phyloP scores from a whole-genome alignment of 1,140 invertebrate genomes.

The Harlomillsia oculata region DNA sequence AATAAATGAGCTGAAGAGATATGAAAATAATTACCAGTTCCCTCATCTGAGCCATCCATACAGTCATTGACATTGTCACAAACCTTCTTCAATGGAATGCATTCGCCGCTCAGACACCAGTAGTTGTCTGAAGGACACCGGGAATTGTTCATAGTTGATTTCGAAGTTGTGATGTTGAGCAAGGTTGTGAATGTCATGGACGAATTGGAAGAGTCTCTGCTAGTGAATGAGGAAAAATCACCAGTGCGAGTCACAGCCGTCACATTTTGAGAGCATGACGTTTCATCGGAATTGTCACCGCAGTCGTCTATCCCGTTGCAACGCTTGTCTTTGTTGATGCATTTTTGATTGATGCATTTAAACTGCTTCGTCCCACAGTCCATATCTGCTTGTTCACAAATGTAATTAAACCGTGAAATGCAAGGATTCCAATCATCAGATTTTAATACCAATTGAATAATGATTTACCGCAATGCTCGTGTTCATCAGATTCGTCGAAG shows the following conservation, averaged over 20 bases:
- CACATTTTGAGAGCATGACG: not conserved
- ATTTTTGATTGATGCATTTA: constrained; percentile 14
- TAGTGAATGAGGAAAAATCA: not conserved
- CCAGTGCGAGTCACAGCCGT: not conserved
- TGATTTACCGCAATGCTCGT: constrained; percentile 25
- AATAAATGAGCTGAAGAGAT: too few species aligned
- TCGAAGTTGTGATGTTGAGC: not conserved
- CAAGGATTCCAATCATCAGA: too few species aligned
- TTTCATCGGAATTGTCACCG: constrained; percentile 39
- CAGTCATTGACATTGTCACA: constrained; percentile 55
- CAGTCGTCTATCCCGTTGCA: constrained; percentile 38
- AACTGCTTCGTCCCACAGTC: constrained; percentile 49
- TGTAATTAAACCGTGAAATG: not conserved
- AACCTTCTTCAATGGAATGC: constrained; percentile 49
- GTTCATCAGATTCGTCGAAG: constrained; percentile 69
- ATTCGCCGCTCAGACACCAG: constrained; percentile 39
- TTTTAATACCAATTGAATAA: not conserved
- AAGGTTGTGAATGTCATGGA: not conserved
- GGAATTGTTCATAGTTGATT: not conserved
- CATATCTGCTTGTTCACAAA: not conserved
- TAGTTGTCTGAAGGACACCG: constrained; percentile 2
- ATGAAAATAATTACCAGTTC: constrained; percentile 21
- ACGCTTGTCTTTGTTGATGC: constrained; percentile 1
- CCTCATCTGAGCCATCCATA: constrained; percentile 58
- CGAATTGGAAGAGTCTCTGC: not conserved